Base-by-base conservation (phyloP, 1,140 invertebrate genomes). In the Odontomachus brunneus region DNA sequence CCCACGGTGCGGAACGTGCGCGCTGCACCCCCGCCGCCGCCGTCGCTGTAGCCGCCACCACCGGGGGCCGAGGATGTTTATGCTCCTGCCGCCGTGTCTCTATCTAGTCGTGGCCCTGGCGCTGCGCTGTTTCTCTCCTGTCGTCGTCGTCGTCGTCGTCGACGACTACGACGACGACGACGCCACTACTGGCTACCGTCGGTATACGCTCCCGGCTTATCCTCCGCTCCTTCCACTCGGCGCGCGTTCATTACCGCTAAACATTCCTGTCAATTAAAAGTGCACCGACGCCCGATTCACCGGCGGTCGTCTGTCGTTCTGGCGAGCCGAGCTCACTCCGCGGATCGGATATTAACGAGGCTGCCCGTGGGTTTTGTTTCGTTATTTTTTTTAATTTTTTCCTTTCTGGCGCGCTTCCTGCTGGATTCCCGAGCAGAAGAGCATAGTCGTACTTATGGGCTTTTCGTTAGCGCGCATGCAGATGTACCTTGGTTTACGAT, bases 191-290 rank as follows among this genome's bases (percentile, higher is more conserved):
- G 38, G 83, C 71, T 88, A 84, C 87, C 89, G 90, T 89, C 90
- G 87, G 87, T 87, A 85, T 89, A 69, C 82, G 17, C 73, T 78
- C 82, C 74, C 48, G 75, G 71, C 83, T 87, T 87, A 91, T 89
- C 84, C 88, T 48, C n/a, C 22, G 67, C 66, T 84, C 81, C 85
- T 81, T 86, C 83, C 87, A 86, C 63, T 67, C 75, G 44, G 38
- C 74, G 59, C 83, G 88, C 90, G 91, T 92, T 93, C 91, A 92
- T 93, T 94, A 93, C 90, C 89, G 93, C 91, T 93, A 93, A 93
- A 94, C 93, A 93, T 93, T 93, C 84, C 92, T 94, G 93, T 93
- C 93, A 93, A 94, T 94, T 94, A 93, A 93, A 93, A 93, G 91
- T 92, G 89, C 90, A 89, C 88, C 87, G 84, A 72, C 87, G 86